Conservation (phyloP, 2,797 vertebrate genomes). For the Erethizon dorsatum region DNA sequence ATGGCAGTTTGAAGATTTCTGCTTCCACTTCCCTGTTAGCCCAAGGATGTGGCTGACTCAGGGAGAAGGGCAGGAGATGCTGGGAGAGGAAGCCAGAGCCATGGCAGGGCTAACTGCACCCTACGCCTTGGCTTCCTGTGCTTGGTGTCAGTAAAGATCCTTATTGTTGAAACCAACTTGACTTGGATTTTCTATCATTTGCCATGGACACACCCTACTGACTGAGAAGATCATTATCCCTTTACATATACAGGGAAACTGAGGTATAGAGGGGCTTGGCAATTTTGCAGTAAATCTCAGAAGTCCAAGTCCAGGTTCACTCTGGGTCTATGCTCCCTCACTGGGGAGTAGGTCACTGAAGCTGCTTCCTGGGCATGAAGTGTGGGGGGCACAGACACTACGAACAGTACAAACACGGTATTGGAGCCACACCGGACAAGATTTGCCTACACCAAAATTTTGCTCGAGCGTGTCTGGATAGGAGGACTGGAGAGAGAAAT, state of each 20-base stretch:
- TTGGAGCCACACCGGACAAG: neutral
- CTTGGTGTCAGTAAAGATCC: neutral
- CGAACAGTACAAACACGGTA: neutral
- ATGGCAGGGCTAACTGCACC: rapidly evolving
- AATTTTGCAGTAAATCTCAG: neutral
- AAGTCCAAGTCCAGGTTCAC: neutral
- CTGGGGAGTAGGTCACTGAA: neutral
- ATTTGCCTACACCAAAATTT: neutral
- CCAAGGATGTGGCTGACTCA: neutral
- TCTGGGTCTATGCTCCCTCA: neutral
- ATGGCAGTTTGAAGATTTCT: neutral
- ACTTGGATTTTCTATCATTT: conserved; percentile 25
- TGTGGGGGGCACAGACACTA: neutral
- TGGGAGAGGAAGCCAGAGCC: neutral
- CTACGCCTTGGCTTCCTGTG: neutral
- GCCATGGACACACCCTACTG: neutral
- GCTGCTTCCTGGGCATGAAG: neutral
- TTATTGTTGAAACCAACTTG: neutral
- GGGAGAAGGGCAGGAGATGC: neutral
- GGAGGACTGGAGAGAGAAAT: neutral
- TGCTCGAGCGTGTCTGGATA: neutral
- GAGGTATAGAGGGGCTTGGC: neutral
- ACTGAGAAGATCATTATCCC: neutral
- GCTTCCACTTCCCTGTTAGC: neutral
- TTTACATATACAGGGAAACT: neutral